Conservation (phyloP, 2,797 vertebrate species). For the Hoplostethus mediterraneus region DNA sequence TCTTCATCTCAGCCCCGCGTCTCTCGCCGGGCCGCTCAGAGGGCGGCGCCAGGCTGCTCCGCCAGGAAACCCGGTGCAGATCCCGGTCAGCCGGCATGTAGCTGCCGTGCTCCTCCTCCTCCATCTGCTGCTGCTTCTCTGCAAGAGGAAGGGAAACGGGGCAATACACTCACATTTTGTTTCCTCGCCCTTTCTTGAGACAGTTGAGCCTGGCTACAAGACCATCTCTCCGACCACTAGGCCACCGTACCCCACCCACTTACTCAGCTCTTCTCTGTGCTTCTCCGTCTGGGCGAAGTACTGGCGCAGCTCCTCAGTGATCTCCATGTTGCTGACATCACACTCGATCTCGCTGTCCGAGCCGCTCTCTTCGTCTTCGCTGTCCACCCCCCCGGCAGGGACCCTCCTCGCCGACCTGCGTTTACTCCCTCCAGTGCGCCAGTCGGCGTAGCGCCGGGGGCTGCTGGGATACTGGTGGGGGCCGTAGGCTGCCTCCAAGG, state of each 20-base stretch:
- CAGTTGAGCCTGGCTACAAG: background rate
- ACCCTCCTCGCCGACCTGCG: background rate
- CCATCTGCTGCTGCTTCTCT: conserved; percentile 94
- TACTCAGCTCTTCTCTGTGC: conserved; percentile 93
- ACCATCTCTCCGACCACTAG: background rate
- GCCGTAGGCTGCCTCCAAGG: conserved; percentile 81
- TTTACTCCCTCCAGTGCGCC: conserved; percentile 49
- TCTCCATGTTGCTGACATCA: conserved; percentile 95
- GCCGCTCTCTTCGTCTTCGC: conserved; percentile 66
- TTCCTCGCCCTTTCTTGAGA: background rate
- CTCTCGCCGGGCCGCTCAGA: conserved; percentile 89
- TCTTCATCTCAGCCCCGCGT: conserved; percentile 91
- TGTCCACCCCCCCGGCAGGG: background rate
- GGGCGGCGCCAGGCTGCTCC: conserved; percentile 82
- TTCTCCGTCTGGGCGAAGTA: conserved; percentile 94
- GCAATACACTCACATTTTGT: background rate
- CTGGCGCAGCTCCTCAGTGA: conserved; percentile 94
- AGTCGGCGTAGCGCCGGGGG: conserved; percentile 68
- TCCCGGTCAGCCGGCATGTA: conserved; percentile 90
- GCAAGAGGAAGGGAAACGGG: conserved; percentile 15
- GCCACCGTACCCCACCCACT: conserved; percentile 56
- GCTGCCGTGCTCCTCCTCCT: conserved; percentile 81
- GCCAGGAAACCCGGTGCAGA: conserved; percentile 75
- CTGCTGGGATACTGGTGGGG: conserved; percentile 33
- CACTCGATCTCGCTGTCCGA: conserved; percentile 89